phyloP scores from a whole-genome alignment of 2,113 vertebrate genomes.

The Sapayoa aenigma region DNA sequence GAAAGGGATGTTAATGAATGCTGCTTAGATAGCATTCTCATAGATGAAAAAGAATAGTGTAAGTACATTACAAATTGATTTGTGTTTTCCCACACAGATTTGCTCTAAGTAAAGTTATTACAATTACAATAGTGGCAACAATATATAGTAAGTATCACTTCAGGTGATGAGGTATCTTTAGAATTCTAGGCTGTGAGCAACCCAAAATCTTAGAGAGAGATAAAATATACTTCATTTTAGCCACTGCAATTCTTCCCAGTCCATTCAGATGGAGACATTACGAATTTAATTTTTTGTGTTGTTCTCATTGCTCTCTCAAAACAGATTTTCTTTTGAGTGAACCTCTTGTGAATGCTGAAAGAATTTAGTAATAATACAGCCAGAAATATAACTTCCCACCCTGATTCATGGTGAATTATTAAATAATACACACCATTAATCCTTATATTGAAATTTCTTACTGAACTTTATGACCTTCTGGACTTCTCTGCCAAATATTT shows the following conservation, averaged over 20 bases:
- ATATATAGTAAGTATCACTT: neutral
- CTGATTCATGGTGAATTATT: neutral
- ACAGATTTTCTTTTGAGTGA: neutral
- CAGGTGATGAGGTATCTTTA: neutral
- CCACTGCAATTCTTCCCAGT: neutral
- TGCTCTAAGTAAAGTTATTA: neutral
- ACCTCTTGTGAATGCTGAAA: neutral
- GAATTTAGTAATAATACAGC: neutral
- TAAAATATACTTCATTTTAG: neutral
- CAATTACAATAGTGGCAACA: neutral
- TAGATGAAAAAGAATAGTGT: neutral
- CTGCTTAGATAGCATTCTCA: neutral
- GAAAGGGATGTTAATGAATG: neutral
- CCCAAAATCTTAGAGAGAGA: neutral
- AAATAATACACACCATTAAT: neutral
- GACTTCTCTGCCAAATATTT: neutral
- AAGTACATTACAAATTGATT: neutral
- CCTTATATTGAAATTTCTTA: neutral
- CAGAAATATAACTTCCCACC: neutral
- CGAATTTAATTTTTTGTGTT: neutral
- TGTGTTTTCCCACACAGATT: neutral
- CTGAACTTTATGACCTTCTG: neutral
- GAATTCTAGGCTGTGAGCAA: neutral
- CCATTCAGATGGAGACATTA: neutral
- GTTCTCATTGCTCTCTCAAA: neutral